Evolutionary conservation across 1,140 invertebrate species (phyloP).

Genomic region (Chironomus tepperi): DNA sequence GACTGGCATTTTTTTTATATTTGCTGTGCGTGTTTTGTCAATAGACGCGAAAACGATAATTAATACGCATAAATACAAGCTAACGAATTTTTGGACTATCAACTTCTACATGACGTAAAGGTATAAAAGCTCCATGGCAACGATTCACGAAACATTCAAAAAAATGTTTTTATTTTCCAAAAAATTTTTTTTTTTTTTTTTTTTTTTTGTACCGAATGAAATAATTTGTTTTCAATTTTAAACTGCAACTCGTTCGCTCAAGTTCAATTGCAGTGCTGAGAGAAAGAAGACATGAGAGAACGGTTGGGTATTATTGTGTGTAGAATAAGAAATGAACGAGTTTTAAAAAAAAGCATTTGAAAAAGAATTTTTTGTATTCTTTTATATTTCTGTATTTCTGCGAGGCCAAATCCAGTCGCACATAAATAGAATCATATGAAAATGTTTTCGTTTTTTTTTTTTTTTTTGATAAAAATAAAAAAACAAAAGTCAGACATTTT

Average conservation of each 20-base stretch:
- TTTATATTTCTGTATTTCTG: too few relatives aligned
- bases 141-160: neutral
- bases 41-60: slow-evolving; percentile 12
- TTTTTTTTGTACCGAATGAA: neutral
- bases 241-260: neutral
- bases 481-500: slow-evolving; percentile 24
- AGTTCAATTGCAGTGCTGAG: neutral
- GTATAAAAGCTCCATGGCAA: neutral
- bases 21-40: neutral
- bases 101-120: neutral
- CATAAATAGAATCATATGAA: slow-evolving; percentile 20
- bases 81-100: neutral
- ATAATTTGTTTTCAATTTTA: neutral
- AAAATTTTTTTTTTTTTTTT: neutral
- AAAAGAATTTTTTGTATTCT: too few relatives aligned
- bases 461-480: slow-evolving; percentile 18
- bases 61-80: neutral
- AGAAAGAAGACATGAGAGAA: too few relatives aligned
- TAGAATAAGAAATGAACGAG: too few relatives aligned
- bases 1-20: neutral
- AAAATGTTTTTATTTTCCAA: neutral
- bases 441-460: neutral
- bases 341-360: too few relatives aligned
- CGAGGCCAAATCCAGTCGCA: neutral
- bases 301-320: too few relatives aligned